phyloP scores from a whole-genome alignment of 2,113 vertebrate species.

The Xiphophorus maculatus region DNA sequence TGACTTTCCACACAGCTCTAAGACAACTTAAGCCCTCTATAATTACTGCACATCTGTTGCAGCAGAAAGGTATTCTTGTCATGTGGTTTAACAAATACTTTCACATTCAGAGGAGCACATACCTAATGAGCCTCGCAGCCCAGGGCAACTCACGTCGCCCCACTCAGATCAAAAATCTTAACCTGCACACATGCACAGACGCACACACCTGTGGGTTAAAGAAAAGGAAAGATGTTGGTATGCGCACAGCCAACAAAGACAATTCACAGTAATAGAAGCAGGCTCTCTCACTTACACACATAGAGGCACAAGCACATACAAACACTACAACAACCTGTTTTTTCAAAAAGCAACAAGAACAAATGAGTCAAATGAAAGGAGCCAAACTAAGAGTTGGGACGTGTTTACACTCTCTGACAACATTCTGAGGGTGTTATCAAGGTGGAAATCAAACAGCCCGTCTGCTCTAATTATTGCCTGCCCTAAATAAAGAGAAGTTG shows the following conservation, averaged over 20 bases:
- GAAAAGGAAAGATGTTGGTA: constrained; percentile 25
- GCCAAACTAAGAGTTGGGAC: constrained; percentile 64
- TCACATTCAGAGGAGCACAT: constrained; percentile 79
- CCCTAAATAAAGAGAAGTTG: constrained; percentile 76
- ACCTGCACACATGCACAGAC: constrained; percentile 54
- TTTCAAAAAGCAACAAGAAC: constrained; percentile 71
- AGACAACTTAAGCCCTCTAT: constrained; percentile 83
- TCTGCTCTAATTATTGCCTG: constrained; percentile 78
- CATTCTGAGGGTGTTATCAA: constrained; percentile 78
- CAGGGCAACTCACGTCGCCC: constrained; percentile 77
- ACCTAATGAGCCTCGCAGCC: constrained; percentile 80
- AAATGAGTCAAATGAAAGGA: constrained; percentile 77
- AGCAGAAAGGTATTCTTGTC: constrained; percentile 80
- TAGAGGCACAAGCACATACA: constrained; percentile 43
- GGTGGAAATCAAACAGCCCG: constrained; percentile 75
- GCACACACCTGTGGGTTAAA: constrained; percentile 44
- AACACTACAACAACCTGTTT: constrained; percentile 70
- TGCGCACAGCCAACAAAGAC: constrained; percentile 30
- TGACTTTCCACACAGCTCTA: constrained; percentile 81
- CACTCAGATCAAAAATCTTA: constrained; percentile 79
- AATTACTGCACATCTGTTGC: constrained; percentile 87
- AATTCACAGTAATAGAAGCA: constrained; percentile 26
- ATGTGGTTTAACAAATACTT: constrained; percentile 84
- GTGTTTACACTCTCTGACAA: constrained; percentile 78
- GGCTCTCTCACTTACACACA: constrained; percentile 11